phyloP scores from a whole-genome alignment of 1,140 invertebrate species.

The Fopius arisanus region DNA sequence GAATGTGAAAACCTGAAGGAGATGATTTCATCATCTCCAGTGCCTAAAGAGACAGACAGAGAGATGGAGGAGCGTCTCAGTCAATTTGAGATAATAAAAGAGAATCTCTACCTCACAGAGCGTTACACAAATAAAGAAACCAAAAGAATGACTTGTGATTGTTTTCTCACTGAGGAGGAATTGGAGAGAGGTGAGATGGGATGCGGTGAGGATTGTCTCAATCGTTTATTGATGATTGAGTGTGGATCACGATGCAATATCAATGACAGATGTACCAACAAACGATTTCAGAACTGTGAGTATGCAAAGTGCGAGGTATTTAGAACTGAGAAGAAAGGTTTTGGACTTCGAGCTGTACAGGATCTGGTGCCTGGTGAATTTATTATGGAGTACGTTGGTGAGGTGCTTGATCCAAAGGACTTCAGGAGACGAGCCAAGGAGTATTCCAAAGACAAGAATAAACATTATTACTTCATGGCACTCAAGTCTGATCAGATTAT shows the following conservation, averaged over 20 bases:
- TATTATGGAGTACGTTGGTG: slow-evolving; percentile 98
- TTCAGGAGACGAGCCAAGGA: slow-evolving; percentile 89
- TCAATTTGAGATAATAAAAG: slow-evolving; percentile 80
- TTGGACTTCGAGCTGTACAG: slow-evolving; percentile 84
- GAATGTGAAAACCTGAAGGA: background rate
- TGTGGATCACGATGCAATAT: slow-evolving; percentile 91
- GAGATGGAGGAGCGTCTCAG: slow-evolving; percentile 78
- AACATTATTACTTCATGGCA: slow-evolving; percentile 99
- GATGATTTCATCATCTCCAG: slow-evolving; percentile 15
- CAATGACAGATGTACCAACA: slow-evolving; percentile 90
- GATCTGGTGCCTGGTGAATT: slow-evolving; percentile 85
- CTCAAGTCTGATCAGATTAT: slow-evolving; percentile 94
- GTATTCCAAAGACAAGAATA: slow-evolving; percentile 89
- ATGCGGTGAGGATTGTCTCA: slow-evolving; percentile 96
- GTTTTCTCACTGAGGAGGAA: slow-evolving; percentile 89
- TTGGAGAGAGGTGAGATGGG: slow-evolving; percentile 82
- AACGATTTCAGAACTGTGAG: slow-evolving; percentile 88
- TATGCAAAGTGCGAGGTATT: slow-evolving; percentile 89
- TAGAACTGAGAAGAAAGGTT: slow-evolving; percentile 92
- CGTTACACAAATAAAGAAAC: slow-evolving; percentile 85
- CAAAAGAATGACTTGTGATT: slow-evolving; percentile 94
- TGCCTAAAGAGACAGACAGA: slow-evolving; percentile 52
- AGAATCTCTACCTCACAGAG: slow-evolving; percentile 86
- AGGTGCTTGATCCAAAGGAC: slow-evolving; percentile 90
- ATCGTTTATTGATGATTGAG: slow-evolving; percentile 97